Conservation (phyloP, 2,113 vertebrate species). For the Crocuta crocuta region DNA sequence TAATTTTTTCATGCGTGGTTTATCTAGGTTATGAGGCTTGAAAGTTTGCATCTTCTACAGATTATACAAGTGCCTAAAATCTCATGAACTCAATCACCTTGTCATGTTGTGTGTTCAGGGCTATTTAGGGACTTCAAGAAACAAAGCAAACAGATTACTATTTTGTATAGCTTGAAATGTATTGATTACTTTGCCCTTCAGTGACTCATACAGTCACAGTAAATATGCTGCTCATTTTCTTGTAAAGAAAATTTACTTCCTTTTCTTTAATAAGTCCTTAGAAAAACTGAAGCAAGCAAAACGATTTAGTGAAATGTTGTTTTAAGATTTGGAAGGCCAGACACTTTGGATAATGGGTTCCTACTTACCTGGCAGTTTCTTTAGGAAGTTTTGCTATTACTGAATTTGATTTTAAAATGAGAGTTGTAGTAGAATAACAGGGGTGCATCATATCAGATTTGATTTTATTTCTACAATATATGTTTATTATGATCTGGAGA, state of each 20-base stretch:
- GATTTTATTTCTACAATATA: not conserved
- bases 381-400: not conserved
- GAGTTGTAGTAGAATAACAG: not conserved
- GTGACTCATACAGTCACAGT: not conserved
- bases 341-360: not conserved
- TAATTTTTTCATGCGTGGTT: not conserved
- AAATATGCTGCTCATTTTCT: constrained; percentile 43
- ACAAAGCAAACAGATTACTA: not conserved
- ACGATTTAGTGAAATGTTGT: not conserved
- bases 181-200: not conserved
- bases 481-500: not conserved
- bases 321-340: not conserved
- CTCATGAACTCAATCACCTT: not conserved
- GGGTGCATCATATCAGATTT: not conserved
- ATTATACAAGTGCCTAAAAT: not conserved
- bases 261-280: not conserved
- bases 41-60: constrained; percentile 4
- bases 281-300: not conserved
- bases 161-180: constrained; percentile 23
- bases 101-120: not conserved
- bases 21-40: not conserved
- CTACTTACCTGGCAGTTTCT: not conserved
- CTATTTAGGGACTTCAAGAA: not conserved
- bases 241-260: not conserved
- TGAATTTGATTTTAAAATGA: constrained; percentile 17